Conservation (phyloP, 2,113 vertebrate species). For the Macrotis lagotis region DNA sequence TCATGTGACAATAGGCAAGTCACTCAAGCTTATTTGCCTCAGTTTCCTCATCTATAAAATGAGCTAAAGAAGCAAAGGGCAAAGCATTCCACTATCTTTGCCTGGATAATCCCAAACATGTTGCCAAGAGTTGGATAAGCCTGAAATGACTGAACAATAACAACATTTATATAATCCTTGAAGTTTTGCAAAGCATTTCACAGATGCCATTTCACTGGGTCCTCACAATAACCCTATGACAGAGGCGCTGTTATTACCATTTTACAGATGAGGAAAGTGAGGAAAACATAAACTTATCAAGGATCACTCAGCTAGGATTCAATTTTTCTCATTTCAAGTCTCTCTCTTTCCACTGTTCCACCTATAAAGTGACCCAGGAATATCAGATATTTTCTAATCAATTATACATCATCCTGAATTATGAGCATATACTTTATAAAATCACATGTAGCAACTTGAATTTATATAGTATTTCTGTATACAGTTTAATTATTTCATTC, state of each 20-base stretch:
- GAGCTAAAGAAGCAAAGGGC: too few species aligned
- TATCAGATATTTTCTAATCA: slow-evolving; percentile 14
- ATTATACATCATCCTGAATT: slow-evolving; percentile 13
- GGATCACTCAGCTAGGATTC: not conserved
- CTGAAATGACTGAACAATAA: not conserved
- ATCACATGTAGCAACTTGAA: slow-evolving; percentile 42
- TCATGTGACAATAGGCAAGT: too few species aligned
- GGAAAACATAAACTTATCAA: not conserved
- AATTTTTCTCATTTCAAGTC: not conserved
- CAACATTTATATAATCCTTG: not conserved
- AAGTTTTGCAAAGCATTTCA: not conserved
- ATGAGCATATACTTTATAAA: not conserved
- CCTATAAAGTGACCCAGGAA: slow-evolving; percentile 48
- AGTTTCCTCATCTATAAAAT: too few species aligned
- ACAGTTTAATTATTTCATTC: slow-evolving; percentile 53
- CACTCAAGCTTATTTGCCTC: too few species aligned
- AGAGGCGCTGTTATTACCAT: not conserved
- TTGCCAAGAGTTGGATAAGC: too few species aligned
- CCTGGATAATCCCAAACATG: too few species aligned
- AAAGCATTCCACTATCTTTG: too few species aligned
- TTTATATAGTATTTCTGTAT: slow-evolving; percentile 51
- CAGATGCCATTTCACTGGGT: not conserved
- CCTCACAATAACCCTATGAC: not conserved
- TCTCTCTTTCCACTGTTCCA: not conserved
- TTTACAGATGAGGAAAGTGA: not conserved